These are phyloP conservation scores for Cardinalis cardinalis DNA, from an alignment of 2,113 vertebrate genomes.

Conservation along the genomic window DNA sequence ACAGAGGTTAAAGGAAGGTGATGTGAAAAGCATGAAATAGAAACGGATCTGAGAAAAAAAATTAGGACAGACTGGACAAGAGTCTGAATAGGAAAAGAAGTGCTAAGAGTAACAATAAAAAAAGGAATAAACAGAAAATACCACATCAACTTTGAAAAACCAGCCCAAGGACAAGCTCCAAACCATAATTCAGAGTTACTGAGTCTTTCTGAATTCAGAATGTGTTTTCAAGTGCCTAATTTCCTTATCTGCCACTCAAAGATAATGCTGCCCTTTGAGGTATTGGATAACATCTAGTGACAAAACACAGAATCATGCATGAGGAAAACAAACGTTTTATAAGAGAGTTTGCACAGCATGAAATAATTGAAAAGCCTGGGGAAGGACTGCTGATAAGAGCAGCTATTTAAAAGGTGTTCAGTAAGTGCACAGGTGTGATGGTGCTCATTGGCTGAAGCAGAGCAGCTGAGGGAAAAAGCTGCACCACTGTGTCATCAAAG, in stretches of 20 bases:
- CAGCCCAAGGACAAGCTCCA: not conserved
- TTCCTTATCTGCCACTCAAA: not conserved
- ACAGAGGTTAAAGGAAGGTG: not conserved
- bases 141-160: not conserved
- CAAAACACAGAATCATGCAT: not conserved
- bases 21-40: not conserved
- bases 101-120: not conserved
- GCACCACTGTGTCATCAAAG: not conserved
- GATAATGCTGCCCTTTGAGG: not conserved
- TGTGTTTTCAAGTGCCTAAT: not conserved
- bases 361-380: not conserved
- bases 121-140: not conserved
- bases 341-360: not conserved
- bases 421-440: not conserved
- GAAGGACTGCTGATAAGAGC: not conserved
- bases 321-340: not conserved
- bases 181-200: not conserved
- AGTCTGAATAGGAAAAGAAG: not conserved
- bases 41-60: not conserved
- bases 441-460: not conserved
- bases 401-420: not conserved
- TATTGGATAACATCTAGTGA: not conserved
- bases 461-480: not conserved
- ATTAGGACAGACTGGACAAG: not conserved
- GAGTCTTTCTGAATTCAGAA: constrained; percentile 2